Conservation (phyloP, 1,140 invertebrate genomes). For the Octopus bimaculoides region DNA sequence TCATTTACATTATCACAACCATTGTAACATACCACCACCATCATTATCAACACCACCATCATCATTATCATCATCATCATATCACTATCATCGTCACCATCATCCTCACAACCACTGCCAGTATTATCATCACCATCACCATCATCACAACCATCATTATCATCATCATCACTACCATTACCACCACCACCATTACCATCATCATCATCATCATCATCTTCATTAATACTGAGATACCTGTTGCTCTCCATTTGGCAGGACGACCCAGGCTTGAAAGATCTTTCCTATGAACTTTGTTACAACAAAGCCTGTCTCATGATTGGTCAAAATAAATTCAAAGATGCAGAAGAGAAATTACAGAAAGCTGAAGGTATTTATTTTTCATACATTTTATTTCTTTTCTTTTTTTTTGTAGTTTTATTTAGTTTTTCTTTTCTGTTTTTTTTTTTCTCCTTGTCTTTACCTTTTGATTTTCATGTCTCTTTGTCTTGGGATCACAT, state of each 20-base stretch:
- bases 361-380: slow-evolving; percentile 67
- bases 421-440: background rate
- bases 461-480: background rate
- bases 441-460: background rate
- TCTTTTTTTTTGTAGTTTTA: background rate
- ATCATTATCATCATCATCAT: no score
- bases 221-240: slow-evolving; percentile 43
- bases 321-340: slow-evolving; percentile 68
- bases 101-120: no score
- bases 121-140: no score
- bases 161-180: no score
- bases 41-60: no score
- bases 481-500: no score
- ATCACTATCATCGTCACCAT: no score
- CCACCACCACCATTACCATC: no score
- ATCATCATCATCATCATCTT: no score
- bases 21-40: no score
- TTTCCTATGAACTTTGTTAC: slow-evolving; percentile 85
- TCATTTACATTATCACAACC: no score
- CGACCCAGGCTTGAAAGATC: slow-evolving; percentile 61
- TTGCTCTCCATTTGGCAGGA: slow-evolving; percentile 48
- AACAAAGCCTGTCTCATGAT: slow-evolving; percentile 82
- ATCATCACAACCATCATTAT: no score
- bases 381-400: background rate
- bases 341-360: slow-evolving; percentile 79